Percentiles rank a stretch among this genome's conserved stretches.
These are phyloP conservation scores for Nyctibius grandis DNA, from an alignment of 2,797 vertebrate species.

Conservation along the genomic window DNA sequence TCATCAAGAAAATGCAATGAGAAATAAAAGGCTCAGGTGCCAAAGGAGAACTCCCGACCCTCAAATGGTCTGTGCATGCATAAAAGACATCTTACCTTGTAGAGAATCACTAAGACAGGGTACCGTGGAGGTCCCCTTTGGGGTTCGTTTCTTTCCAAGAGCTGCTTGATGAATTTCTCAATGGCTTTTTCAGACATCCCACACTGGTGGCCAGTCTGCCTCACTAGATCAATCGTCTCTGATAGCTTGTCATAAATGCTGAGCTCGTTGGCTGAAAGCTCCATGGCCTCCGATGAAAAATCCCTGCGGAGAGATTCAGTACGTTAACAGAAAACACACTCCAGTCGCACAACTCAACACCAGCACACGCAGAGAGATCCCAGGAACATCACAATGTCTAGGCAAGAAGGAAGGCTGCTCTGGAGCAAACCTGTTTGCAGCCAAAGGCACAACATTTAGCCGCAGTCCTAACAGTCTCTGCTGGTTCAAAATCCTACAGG, in stretches of 20 bases:
- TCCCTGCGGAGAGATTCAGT: constrained; percentile 46
- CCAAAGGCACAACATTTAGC: neutral
- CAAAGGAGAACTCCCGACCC: neutral
- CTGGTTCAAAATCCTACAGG: neutral
- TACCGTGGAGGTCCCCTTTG: constrained; percentile 84
- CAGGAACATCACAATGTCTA: neutral
- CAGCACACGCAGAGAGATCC: neutral
- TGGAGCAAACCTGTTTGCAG: neutral
- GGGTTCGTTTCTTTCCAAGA: constrained; percentile 92
- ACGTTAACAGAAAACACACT: neutral
- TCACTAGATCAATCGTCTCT: constrained; percentile 90
- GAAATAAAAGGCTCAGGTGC: neutral
- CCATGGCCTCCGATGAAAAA: constrained; percentile 76
- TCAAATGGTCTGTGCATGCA: neutral
- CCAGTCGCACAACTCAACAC: neutral
- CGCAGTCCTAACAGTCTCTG: neutral
- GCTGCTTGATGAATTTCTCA: constrained; percentile 92
- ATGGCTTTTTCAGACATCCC: constrained; percentile 95
- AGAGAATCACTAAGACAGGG: constrained; percentile 79
- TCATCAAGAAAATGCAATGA: neutral
- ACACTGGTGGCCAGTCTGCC: constrained; percentile 91
- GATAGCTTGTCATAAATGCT: constrained; percentile 95
- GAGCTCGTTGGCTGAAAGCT: constrained; percentile 85
- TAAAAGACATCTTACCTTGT: constrained; percentile 77
- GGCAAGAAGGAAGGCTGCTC: neutral